These are phyloP conservation scores for Drosophila jambulina DNA, from an alignment of 1,140 invertebrate genomes.

Conservation along the genomic window DNA sequence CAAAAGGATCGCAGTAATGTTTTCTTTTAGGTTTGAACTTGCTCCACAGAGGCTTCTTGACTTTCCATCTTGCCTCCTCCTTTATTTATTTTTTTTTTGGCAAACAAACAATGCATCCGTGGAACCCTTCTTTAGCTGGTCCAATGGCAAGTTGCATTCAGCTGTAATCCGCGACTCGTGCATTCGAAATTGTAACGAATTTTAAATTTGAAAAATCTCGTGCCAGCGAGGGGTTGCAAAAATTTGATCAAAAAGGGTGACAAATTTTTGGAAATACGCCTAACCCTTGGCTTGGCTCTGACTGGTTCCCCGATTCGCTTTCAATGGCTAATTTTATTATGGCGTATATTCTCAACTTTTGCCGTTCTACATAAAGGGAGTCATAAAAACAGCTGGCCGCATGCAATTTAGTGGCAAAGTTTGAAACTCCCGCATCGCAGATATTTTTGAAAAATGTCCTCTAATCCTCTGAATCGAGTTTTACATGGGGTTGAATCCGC, in stretches of 20 bases:
- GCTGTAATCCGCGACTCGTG: constrained; percentile 63
- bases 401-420: constrained; percentile 55
- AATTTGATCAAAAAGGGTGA: constrained; percentile 23
- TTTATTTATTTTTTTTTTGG: constrained; percentile 7
- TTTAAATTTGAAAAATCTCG: constrained; percentile 46
- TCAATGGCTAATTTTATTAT: constrained; percentile 75
- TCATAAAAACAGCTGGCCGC: constrained; percentile 81
- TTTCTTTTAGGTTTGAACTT: constrained; percentile 37
- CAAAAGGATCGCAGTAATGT: constrained; percentile 34
- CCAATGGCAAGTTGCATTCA: constrained; percentile 49
- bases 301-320: constrained; percentile 37
- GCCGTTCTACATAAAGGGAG: constrained; percentile 49
- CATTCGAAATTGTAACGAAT: constrained; percentile 75
- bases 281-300: constrained; percentile 62
- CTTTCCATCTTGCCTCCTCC: constrained; percentile 36
- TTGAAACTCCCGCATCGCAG: constrained; percentile 56
- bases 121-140: constrained; percentile 40
- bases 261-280: constrained; percentile 25
- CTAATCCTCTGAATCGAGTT: constrained; percentile 47
- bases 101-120: constrained; percentile 51
- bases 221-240: constrained; percentile 49
- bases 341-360: constrained; percentile 40
- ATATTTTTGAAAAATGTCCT: constrained; percentile 23
- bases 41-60: constrained; percentile 71
- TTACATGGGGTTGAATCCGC: constrained; percentile 48